A percentile compares a stretch with the other conserved stretches of the same genome.
Conservation (phyloP, 1,140 invertebrate genomes). For the Lepidurus couesii region DNA sequence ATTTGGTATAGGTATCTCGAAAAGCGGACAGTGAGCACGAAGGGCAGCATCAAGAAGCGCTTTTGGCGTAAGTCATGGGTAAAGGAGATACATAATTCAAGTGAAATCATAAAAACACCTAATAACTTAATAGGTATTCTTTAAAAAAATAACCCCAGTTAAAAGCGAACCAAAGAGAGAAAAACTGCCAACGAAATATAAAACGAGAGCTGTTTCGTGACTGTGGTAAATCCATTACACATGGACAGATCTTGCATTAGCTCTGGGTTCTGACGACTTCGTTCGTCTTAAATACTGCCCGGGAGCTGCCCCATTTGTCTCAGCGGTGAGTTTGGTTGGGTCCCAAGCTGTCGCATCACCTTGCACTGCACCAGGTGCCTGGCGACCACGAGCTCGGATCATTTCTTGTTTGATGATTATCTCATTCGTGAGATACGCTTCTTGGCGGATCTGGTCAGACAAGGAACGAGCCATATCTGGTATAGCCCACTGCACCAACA, state of each 20-base stretch:
- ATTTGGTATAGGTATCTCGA: neutral
- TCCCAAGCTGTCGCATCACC: neutral
- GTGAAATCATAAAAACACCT: neutral
- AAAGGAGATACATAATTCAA: neutral
- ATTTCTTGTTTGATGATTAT: constrained; percentile 78
- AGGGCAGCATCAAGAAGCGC: neutral
- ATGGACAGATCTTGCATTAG: neutral
- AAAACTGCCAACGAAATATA: neutral
- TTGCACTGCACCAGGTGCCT: constrained; percentile 30
- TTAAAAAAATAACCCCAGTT: neutral
- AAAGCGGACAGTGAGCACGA: neutral
- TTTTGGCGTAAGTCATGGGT: neutral
- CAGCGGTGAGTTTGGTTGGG: neutral
- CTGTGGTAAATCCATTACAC: neutral
- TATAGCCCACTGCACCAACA: constrained; percentile 76
- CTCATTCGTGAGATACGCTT: constrained; percentile 81
- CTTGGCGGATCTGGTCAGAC: constrained; percentile 70
- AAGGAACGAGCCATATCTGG: constrained; percentile 75
- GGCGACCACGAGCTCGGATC: constrained; percentile 48
- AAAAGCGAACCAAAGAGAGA: neutral
- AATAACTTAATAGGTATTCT: too few relatives aligned
- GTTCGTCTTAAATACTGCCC: neutral
- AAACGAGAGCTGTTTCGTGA: neutral
- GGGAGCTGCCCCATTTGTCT: neutral
- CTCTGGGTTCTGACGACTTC: neutral